These are phyloP conservation scores for Dendroctonus ponderosae DNA, from an alignment of 1,140 invertebrate genomes.

Conservation along the genomic window DNA sequence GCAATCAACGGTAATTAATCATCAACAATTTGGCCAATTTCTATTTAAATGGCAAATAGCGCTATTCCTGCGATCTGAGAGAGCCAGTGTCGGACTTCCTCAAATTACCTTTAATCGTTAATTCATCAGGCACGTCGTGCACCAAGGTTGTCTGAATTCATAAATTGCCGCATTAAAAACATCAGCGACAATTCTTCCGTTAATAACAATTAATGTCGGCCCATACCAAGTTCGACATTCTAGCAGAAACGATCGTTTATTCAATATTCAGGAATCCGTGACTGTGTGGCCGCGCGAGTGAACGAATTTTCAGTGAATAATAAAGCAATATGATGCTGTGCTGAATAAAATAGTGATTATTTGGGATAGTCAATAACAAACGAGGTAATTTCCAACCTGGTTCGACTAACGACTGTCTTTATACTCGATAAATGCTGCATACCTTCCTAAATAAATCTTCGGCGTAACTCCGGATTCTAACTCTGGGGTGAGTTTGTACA, in stretches of 20 bases:
- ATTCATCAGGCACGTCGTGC: not conserved
- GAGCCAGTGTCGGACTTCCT: conserved; percentile 9
- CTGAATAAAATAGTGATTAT: not conserved
- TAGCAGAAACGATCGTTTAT: no score
- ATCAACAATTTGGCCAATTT: not conserved
- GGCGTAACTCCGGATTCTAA: no score
- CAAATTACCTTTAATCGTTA: conserved; percentile 10
- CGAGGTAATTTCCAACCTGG: not conserved
- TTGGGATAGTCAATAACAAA: not conserved
- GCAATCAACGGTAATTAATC: no score
- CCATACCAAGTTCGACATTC: not conserved
- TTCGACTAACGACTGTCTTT: no score
- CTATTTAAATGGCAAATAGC: conserved; percentile 18
- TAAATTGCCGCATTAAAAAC: conserved; percentile 8
- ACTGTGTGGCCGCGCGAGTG: no score
- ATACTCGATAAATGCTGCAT: no score
- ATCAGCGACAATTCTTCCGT: not conserved
- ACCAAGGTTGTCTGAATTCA: conserved; percentile 11
- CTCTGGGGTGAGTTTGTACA: no score
- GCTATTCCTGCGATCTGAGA: conserved; percentile 8
- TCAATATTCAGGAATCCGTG: no score
- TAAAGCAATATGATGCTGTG: not conserved
- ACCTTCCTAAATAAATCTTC: no score
- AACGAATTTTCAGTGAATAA: no score
- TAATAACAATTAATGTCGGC: not conserved